Percentiles rank a stretch among this genome's conserved stretches.
Evolutionary conservation across 1,140 invertebrate species (phyloP).

Genomic region (Hyles vespertilio): DNA sequence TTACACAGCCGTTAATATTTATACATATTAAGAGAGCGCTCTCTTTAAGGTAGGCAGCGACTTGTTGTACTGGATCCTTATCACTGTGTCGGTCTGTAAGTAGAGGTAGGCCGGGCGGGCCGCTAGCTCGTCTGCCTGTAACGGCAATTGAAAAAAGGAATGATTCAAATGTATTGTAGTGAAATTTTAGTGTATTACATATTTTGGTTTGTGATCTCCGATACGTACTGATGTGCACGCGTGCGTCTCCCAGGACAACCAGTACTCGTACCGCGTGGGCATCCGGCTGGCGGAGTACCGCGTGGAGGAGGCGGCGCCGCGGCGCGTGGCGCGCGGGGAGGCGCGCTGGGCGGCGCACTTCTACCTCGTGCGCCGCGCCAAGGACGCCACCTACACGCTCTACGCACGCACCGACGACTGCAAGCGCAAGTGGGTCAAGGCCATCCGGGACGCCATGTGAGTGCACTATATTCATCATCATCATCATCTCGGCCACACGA

Average conservation of each 20-base stretch:
- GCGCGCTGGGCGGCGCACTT: conserved; percentile 89
- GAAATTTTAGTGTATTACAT: neutral
- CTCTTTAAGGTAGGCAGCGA: no score
- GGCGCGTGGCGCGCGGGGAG: conserved; percentile 80
- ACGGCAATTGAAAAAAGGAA: neutral
- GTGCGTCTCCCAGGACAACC: conserved; percentile 82
- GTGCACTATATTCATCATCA: conserved; percentile 40
- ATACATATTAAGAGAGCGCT: no score
- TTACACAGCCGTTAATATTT: no score
- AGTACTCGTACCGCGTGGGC: conserved; percentile 93
- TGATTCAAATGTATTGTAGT: no score
- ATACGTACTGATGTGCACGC: no score
- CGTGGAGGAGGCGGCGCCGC: conserved; percentile 85
- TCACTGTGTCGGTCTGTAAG: no score
- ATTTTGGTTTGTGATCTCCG: neutral
- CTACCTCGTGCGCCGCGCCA: conserved; percentile 88
- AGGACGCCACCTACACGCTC: conserved; percentile 90
- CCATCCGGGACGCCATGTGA: conserved; percentile 93
- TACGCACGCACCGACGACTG: conserved; percentile 92
- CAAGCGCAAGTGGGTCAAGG: conserved; percentile 93
- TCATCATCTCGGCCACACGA: no score
- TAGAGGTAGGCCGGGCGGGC: neutral
- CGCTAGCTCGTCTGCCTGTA: neutral
- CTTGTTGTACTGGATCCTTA: no score
- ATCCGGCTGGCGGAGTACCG: conserved; percentile 90